Evolutionary conservation across 64 coral and sea anemone genomes (phyloP).

Genomic region (Dendrophyllia cribrosa): DNA sequence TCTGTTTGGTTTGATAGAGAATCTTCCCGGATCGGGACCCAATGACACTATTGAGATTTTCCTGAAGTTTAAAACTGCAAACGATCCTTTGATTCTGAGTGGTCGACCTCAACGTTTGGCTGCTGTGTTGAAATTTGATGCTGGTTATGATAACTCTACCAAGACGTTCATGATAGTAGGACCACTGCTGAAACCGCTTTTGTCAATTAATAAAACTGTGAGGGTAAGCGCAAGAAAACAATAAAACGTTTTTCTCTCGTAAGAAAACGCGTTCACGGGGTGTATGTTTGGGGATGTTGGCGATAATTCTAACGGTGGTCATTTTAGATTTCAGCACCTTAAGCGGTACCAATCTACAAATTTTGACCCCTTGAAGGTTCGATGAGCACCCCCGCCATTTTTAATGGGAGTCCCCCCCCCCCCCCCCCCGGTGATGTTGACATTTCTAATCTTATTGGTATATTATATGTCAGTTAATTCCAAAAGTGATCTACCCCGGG

Average conservation of each 20-base stretch:
- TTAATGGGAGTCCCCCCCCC: too few species aligned
- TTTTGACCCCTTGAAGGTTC: too few species aligned
- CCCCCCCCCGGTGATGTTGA: too few species aligned
- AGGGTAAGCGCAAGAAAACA: slow-evolving; percentile 32
- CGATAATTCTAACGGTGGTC: too few species aligned
- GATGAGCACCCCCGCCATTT: too few species aligned
- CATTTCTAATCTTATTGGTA: too few species aligned
- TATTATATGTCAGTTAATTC: too few species aligned
- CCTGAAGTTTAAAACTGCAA: slow-evolving; percentile 67
- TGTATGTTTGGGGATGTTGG: too few species aligned
- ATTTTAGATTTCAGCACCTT: too few species aligned
- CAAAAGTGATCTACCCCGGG: too few species aligned
- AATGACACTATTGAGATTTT: slow-evolving; percentile 69
- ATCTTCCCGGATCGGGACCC: slow-evolving; percentile 50
- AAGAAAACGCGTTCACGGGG: too few species aligned
- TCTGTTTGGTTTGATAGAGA: slow-evolving; percentile 69
- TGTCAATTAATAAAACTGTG: slow-evolving; percentile 74
- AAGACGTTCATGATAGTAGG: slow-evolving; percentile 77
- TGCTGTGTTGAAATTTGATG: slow-evolving; percentile 45
- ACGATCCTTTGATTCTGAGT: slow-evolving; percentile 77
- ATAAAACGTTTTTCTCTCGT: background rate
- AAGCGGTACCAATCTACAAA: too few species aligned
- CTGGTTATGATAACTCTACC: slow-evolving; percentile 19
- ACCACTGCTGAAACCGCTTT: slow-evolving; percentile 80
- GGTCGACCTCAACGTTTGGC: slow-evolving; percentile 67